These are phyloP conservation scores for Caenorhabditis briggsae DNA, from an alignment of 1,140 invertebrate genomes.

Conservation along the genomic window DNA sequence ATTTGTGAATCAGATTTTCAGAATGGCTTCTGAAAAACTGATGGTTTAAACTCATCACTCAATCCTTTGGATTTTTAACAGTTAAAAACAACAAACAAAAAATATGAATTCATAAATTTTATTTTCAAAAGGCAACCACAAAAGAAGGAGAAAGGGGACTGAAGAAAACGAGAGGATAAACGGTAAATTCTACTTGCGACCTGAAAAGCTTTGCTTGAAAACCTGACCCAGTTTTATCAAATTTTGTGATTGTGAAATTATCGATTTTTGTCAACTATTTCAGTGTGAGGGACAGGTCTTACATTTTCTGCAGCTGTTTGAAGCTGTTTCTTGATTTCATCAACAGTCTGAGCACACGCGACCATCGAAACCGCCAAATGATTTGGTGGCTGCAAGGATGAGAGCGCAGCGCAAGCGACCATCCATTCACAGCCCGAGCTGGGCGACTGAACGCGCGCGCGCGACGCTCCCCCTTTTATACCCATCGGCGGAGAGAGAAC, in stretches of 20 bases:
- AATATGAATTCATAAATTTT: background rate
- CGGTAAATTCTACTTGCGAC: conserved; percentile 1
- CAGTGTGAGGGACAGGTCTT: conserved; percentile 55
- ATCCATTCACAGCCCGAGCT: conserved; percentile 59
- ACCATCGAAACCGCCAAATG: conserved; percentile 59
- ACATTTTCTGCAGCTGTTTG: conserved; percentile 66
- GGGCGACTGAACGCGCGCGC: conserved; percentile 35
- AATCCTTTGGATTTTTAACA: background rate
- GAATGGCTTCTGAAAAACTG: background rate
- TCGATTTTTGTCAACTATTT: conserved; percentile 53
- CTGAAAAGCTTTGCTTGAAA: conserved; percentile 11
- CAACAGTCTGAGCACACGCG: conserved; percentile 62
- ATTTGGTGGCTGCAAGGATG: conserved; percentile 56
- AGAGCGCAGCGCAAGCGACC: conserved; percentile 65
- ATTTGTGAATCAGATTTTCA: conserved; percentile 8
- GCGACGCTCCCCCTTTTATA: conserved; percentile 52
- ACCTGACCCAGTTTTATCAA: conserved; percentile 17
- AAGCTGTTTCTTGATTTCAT: conserved; percentile 66
- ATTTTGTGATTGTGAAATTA: conserved; percentile 58
- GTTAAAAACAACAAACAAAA: background rate
- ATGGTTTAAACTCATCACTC: background rate
- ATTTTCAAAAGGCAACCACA: background rate
- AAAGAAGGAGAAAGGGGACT: background rate
- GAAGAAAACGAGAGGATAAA: background rate
- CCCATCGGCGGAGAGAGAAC: background rate